Conservation (phyloP, 2,113 vertebrate species). For the Trichechus manatus region DNA sequence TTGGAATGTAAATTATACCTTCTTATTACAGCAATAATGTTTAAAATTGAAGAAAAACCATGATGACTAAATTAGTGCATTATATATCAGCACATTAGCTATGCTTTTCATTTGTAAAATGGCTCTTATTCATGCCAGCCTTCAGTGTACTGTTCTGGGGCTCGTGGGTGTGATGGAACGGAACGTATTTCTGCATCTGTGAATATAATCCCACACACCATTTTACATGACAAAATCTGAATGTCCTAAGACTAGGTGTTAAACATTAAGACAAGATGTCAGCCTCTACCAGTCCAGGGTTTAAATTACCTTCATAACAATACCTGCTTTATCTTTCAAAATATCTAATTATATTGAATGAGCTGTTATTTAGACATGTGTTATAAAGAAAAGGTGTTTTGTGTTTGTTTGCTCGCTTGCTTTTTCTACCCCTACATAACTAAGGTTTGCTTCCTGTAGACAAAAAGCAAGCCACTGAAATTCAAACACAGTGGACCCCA, state of each 20-base stretch:
- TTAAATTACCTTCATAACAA: not conserved
- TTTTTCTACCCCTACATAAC: not conserved
- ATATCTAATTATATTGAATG: not conserved
- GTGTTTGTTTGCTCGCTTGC: not conserved
- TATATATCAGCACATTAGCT: conserved; percentile 41
- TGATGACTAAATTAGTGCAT: conserved; percentile 55
- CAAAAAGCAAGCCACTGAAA: not conserved
- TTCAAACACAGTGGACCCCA: not conserved
- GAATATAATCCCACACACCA: conserved; percentile 87
- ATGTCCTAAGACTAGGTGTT: conserved; percentile 35
- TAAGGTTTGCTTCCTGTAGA: conserved; percentile 29
- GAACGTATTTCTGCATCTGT: conserved; percentile 88
- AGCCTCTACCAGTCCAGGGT: not conserved
- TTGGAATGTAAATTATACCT: conserved; percentile 46
- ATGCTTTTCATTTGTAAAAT: conserved; percentile 85
- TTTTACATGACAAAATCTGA: conserved; percentile 84
- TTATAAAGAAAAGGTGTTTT: not conserved
- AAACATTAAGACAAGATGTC: conserved; percentile 44
- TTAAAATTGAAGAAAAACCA: conserved; percentile 42
- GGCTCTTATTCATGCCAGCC: conserved; percentile 85
- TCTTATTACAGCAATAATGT: conserved; percentile 12
- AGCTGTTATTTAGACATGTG: not conserved
- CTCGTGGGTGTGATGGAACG: conserved; percentile 87
- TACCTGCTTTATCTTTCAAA: not conserved
- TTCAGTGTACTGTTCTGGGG: conserved; percentile 84